Conservation (phyloP, 2,113 vertebrate species). For the Pluvianellus socialis region DNA sequence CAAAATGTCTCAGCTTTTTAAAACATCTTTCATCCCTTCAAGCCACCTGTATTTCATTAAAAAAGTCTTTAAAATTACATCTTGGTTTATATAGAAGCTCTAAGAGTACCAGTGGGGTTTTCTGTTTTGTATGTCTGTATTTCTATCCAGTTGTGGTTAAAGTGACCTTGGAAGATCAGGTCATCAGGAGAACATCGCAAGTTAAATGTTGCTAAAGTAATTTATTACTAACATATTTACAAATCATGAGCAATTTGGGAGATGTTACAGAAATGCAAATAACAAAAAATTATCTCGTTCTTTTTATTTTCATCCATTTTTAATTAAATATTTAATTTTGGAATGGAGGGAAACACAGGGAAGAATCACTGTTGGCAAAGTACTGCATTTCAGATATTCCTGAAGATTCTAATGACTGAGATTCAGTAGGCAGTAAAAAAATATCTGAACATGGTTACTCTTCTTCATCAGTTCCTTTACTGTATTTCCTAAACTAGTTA, state of each 20-base stretch:
- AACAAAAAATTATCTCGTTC: accelerated
- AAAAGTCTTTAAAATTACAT: neutral
- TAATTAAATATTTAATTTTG: neutral
- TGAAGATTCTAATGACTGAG: neutral
- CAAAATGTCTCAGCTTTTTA: neutral
- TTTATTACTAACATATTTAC: neutral
- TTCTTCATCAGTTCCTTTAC: neutral
- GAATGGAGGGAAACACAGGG: neutral
- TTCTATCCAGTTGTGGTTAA: neutral
- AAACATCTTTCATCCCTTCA: neutral
- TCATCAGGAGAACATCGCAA: neutral
- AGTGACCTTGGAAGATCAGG: neutral
- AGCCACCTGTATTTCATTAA: neutral
- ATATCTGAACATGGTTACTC: neutral
- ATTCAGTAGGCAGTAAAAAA: neutral
- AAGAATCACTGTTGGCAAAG: neutral
- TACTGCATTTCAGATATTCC: neutral
- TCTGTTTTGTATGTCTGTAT: neutral
- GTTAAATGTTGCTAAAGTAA: neutral
- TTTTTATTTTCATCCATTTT: neutral
- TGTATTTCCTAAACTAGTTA: neutral
- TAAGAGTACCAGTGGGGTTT: neutral
- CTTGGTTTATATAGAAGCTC: neutral
- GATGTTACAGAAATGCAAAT: neutral
- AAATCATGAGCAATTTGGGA: neutral